Conservation (phyloP, 2,888 invertebrate species). For the Sturmia bella region DNA sequence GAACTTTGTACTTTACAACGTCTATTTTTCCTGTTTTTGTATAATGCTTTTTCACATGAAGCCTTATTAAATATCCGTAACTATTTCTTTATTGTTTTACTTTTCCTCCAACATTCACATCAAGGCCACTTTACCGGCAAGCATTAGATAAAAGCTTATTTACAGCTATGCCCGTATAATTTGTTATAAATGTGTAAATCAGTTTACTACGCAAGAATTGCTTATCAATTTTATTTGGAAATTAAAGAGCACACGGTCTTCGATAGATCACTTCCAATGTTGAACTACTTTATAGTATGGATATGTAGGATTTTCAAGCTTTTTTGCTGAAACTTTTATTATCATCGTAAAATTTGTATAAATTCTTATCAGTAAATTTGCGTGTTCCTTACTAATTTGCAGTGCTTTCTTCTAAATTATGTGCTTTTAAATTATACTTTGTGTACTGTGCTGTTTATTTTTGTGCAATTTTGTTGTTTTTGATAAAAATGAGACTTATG, state of each 20-base stretch:
- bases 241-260: neutral
- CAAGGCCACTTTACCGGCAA: slow-evolving; percentile 56
- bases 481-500: neutral
- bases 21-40: slow-evolving; percentile 2
- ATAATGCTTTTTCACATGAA: neutral
- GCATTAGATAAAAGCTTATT: slow-evolving; percentile 17
- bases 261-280: slow-evolving; percentile 42
- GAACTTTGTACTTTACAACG: slow-evolving; percentile 40
- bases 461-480: slow-evolving; percentile 15
- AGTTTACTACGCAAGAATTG: neutral
- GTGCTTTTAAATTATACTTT: slow-evolving; percentile 21
- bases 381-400: slow-evolving; percentile 2
- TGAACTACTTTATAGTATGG: slow-evolving; percentile 48
- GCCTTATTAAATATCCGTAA: slow-evolving; percentile 21
- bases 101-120: slow-evolving; percentile 11
- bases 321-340: slow-evolving; percentile 37
- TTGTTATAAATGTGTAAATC: slow-evolving; percentile 7
- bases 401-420: slow-evolving; percentile 9
- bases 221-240: slow-evolving; percentile 18
- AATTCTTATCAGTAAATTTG: slow-evolving; percentile 59
- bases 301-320: slow-evolving; percentile 37
- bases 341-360: slow-evolving; percentile 44
- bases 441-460: neutral
- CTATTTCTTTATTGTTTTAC: slow-evolving; percentile 6
- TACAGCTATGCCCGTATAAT: neutral